These are phyloP conservation scores for Linnaemya vulpina DNA, from an alignment of 2,888 invertebrate species.

Conservation along the genomic window DNA sequence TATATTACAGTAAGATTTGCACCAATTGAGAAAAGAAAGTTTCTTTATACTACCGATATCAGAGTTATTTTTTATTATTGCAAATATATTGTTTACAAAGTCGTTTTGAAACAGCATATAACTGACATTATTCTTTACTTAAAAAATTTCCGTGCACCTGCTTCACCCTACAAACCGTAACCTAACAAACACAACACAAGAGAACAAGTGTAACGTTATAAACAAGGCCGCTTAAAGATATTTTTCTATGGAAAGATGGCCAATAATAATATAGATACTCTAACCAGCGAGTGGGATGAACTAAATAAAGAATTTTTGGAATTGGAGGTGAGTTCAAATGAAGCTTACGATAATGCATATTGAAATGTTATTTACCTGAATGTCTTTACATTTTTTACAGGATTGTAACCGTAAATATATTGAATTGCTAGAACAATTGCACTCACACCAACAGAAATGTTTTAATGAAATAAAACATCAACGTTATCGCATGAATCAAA, in stretches of 20 bases:
- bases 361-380: not conserved
- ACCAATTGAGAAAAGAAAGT: too few relatives aligned
- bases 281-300: constrained; percentile 90
- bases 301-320: constrained; percentile 90
- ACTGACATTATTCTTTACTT: not conserved
- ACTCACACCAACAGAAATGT: constrained; percentile 93
- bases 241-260: constrained; percentile 50
- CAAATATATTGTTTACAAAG: not conserved
- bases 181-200: not conserved
- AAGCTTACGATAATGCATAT: constrained; percentile 10
- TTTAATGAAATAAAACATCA: constrained; percentile 95
- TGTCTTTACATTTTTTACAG: constrained; percentile 66
- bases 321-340: constrained; percentile 87
- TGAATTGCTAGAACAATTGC: constrained; percentile 92
- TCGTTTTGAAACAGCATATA: not conserved
- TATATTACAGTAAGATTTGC: too few relatives aligned
- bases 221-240: constrained; percentile 11
- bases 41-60: too few relatives aligned
- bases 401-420: constrained; percentile 90
- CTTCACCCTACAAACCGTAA: too few relatives aligned
- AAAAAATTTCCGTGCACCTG: too few relatives aligned
- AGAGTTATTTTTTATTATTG: too few relatives aligned
- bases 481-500: constrained; percentile 93
- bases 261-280: constrained; percentile 84
- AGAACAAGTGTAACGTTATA: constrained; percentile 5